Evolutionary conservation across 2,113 vertebrate species (phyloP), one percentile per base, ranked within the genome.

Genomic region (cat (Felis catus)): DNA sequence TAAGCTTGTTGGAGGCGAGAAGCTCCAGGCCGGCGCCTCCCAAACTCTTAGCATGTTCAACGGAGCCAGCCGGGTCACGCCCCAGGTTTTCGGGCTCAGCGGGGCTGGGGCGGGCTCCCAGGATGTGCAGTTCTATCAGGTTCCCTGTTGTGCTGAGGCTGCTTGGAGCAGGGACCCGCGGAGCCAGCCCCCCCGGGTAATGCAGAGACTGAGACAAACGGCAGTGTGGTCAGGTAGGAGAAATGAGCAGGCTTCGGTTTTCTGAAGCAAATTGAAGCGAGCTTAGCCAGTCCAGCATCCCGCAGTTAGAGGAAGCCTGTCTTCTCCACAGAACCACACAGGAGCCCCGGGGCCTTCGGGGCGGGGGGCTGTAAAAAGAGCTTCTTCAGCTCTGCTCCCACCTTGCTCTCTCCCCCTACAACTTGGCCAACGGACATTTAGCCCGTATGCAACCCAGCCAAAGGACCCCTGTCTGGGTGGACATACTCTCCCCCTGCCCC

Each of bases 151-250:
- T 2, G 4, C 23, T 65, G 9, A 21, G 15, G 39, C 45, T 74
- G 18, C 58, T 89, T n/a, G 18, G 12, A 71, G 14, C n/a, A 41
- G 31, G 41, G 45, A 48, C 31, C 23, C 14, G 5, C 41, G 5
- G 36, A 68, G 7, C 51, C 0, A 4, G 5, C 19, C 27, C 2
- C 4, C 4, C 4, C 21, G 45, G 12, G 12, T 29, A 11, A 71
- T 23, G 13, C 18, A 29, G 41, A 81, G 36, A 74, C 39, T 21
- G 11, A 16, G 71, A 39, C 73, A 9, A 16, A 10, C 4, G 36
- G 39, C 31, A 13, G 41, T 15, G 9, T 45, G 13, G 31, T 41
- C 12, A 33, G 45, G 45, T 58, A 10, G 0, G 61, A 53, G 70
- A 74, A 90, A 29, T 1, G 3, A 1, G 3, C 48, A 53, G 27